phyloP scores from a whole-genome alignment of 2,797 vertebrate genomes.

The Xiphorhynchus erythropygius region DNA sequence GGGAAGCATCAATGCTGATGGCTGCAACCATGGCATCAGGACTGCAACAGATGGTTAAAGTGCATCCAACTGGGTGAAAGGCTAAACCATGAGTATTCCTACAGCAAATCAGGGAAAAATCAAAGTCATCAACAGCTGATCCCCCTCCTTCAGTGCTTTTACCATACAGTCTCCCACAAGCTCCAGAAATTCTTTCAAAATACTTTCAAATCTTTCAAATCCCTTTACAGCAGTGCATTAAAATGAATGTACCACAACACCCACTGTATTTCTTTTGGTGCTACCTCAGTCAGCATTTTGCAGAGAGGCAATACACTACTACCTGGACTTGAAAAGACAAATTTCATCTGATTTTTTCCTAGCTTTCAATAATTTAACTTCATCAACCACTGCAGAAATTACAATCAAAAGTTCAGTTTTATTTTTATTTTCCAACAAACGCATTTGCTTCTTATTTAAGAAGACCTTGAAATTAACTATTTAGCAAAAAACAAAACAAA shows the following conservation, averaged over 20 bases:
- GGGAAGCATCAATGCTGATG: slow-evolving; percentile 22
- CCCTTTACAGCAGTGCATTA: background rate
- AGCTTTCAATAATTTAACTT: background rate
- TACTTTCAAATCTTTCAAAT: background rate
- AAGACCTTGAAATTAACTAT: slow-evolving; percentile 29
- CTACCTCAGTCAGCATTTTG: background rate
- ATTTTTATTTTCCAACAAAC: slow-evolving; percentile 9
- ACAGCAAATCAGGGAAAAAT: background rate
- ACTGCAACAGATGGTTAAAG: slow-evolving; percentile 45
- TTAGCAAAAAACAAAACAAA: background rate
- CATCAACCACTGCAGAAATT: background rate
- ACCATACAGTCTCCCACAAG: background rate
- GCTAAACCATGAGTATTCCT: slow-evolving; percentile 13
- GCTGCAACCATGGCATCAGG: background rate
- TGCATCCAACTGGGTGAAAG: slow-evolving; percentile 33
- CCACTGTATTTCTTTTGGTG: background rate
- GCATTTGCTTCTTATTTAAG: slow-evolving; percentile 1
- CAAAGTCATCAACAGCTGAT: background rate
- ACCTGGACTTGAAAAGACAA: background rate
- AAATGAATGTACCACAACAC: background rate
- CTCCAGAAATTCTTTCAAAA: background rate
- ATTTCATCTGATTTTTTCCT: background rate
- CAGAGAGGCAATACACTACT: background rate
- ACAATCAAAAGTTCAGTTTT: background rate
- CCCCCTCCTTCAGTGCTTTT: background rate